These are phyloP conservation scores for Lucilia sericata DNA, from an alignment of 1,140 invertebrate genomes.

Conservation along the genomic window DNA sequence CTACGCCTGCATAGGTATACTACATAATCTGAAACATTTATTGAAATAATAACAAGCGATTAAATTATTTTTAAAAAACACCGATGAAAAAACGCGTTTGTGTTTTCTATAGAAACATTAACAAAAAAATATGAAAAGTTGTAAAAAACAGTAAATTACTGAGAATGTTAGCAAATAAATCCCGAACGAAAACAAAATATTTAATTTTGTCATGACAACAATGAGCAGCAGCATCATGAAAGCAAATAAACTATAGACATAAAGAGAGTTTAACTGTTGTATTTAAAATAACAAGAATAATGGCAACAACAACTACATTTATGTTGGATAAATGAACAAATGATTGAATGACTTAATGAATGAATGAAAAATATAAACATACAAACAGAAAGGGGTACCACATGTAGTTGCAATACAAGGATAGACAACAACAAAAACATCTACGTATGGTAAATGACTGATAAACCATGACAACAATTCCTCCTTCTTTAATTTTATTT, in stretches of 20 bases:
- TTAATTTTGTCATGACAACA: slow-evolving; percentile 32
- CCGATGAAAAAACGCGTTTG: neutral
- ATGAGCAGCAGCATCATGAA: slow-evolving; percentile 35
- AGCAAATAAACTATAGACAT: neutral
- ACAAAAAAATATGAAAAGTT: neutral
- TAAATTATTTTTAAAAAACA: slow-evolving; percentile 1
- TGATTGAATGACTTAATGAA: neutral
- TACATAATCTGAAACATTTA: slow-evolving; percentile 7
- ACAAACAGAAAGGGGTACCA: neutral
- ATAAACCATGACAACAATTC: slow-evolving; percentile 38
- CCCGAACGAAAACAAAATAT: neutral
- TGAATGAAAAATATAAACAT: neutral
- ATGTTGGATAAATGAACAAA: neutral
- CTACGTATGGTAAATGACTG: slow-evolving; percentile 28
- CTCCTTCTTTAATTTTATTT: neutral
- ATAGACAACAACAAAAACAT: neutral
- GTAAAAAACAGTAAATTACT: neutral
- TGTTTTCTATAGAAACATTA: neutral
- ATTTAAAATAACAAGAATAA: neutral
- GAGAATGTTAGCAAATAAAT: neutral
- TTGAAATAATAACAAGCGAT: slow-evolving; percentile 29
- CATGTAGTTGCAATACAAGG: neutral
- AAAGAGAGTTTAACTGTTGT: neutral
- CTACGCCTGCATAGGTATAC: slow-evolving; percentile 3
- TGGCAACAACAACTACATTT: neutral